Conservation (phyloP, 2,888 invertebrate genomes). For the Aquatica leii region DNA sequence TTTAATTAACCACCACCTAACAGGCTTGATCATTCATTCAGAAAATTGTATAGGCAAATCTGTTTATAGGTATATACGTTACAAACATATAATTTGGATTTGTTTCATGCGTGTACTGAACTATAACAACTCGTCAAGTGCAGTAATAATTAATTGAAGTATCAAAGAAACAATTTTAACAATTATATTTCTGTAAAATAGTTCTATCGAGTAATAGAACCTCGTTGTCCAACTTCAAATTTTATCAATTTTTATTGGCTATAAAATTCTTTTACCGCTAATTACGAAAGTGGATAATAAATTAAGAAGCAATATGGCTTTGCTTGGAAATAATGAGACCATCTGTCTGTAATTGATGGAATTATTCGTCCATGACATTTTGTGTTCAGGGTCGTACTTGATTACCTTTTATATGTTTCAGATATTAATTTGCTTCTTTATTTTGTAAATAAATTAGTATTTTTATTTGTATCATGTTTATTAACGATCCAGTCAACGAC, state of each 20-base stretch:
- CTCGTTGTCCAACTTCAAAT: not conserved
- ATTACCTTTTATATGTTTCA: conserved; percentile 16
- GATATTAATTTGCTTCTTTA: not conserved
- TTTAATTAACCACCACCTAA: conserved; percentile 53
- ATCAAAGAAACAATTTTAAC: conserved; percentile 34
- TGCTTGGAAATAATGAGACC: conserved; percentile 56
- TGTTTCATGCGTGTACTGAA: conserved; percentile 30
- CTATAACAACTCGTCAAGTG: conserved; percentile 38
- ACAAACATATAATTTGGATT: conserved; percentile 33
- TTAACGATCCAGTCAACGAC: conserved; percentile 3
- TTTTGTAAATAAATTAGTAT: conserved; percentile 5
- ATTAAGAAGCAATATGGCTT: conserved; percentile 56
- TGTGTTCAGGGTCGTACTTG: conserved; percentile 31
- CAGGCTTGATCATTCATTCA: conserved; percentile 53
- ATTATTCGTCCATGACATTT: conserved; percentile 52
- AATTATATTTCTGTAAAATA: conserved; percentile 6
- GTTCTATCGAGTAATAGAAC: not conserved
- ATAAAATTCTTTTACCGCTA: conserved; percentile 39
- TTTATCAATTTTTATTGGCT: conserved; percentile 20
- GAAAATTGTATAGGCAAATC: conserved; percentile 49
- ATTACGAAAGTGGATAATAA: conserved; percentile 57
- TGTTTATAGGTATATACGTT: conserved; percentile 32
- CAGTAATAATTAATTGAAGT: conserved; percentile 30
- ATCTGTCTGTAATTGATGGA: conserved; percentile 58
- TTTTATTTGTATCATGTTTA: not conserved